Base-by-base conservation (phyloP, 2,888 invertebrate species). In the Xanthorhoe designata region DNA sequence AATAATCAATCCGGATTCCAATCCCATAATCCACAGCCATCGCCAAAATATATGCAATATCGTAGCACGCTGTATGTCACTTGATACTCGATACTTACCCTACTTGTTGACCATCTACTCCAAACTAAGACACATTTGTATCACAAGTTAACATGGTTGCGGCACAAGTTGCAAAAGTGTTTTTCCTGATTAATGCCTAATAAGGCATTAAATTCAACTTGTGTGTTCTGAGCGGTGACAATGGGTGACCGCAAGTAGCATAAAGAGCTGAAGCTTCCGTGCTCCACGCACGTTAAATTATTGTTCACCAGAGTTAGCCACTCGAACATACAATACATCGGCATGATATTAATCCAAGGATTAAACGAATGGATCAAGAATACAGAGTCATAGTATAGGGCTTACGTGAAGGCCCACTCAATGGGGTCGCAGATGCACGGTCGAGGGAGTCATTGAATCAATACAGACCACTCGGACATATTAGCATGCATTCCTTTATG, bases 1-100 rank as follows among this genome's bases (percentile, higher is more conserved):
- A 79, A 85, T 84, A 82, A 83, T 85, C 81, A 80, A 81, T 79
- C 80, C 72, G 71, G 77, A 82, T 81, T 79, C 76, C 76, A 75
- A 83, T 79, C 80, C 82, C 72, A 77, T 81, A 82, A 83, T 80
- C 84, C 79, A 69, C 66, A 70, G 71, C 78, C 78, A 73, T 78
- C 79, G 73, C 74, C 78, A 74, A 80, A 82, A 82, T 79, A 80
- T 73, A 78, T 76, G 78, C 78, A 75, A 59, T 61, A 52, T 70
- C 57, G 4, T 72, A 77, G 58, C 60, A 4, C 56, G 35, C 47
- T 7, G 2, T 6, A 18, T 1, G n/a, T 0, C 24, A 61, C 57
- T 73, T 75, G 73, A 70, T 75, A 68, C 57, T 73, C 73, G 73
- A 70, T 75, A 68, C 24, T 24, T 24, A 3, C 1, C 24, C 24